phyloP scores from a whole-genome alignment of 2,113 vertebrate genomes.

The Eira barbara region DNA sequence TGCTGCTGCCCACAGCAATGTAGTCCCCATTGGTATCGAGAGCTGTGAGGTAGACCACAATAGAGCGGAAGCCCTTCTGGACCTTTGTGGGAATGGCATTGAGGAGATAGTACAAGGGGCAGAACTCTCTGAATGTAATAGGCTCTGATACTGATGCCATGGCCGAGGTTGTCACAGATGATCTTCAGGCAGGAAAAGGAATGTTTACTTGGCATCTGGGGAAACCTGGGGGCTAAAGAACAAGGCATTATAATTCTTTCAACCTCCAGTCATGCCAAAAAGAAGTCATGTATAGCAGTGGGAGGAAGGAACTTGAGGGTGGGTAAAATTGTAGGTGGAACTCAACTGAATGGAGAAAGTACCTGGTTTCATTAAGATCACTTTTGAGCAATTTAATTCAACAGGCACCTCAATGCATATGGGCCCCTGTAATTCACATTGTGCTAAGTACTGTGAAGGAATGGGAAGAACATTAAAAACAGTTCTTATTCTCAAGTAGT shows the following conservation, averaged over 20 bases:
- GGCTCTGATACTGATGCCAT: slow-evolving; percentile 87
- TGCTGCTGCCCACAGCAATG: slow-evolving; percentile 97
- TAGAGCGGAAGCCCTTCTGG: slow-evolving; percentile 94
- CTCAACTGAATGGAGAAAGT: neutral
- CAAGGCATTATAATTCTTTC: neutral
- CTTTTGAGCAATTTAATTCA: neutral
- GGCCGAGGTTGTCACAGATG: slow-evolving; percentile 49
- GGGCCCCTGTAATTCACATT: neutral
- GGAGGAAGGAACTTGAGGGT: neutral
- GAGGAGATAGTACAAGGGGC: slow-evolving; percentile 94
- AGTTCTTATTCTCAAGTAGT: neutral
- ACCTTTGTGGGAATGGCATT: slow-evolving; percentile 95
- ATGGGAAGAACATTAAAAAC: neutral
- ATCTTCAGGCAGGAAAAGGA: slow-evolving; percentile 55
- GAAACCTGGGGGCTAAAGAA: slow-evolving; percentile 72
- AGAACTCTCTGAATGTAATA: slow-evolving; percentile 92
- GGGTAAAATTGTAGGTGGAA: neutral
- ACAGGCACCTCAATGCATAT: neutral
- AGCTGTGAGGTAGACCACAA: slow-evolving; percentile 95
- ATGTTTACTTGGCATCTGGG: slow-evolving; percentile 35
- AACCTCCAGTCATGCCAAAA: neutral
- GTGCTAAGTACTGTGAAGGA: neutral
- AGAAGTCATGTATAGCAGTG: neutral
- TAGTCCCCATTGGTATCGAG: slow-evolving; percentile 95
- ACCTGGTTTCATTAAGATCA: neutral